Evolutionary conservation across 2,797 vertebrate genomes (phyloP), one percentile per base, ranked within the genome.

Genomic region (Characodon lateralis): DNA sequence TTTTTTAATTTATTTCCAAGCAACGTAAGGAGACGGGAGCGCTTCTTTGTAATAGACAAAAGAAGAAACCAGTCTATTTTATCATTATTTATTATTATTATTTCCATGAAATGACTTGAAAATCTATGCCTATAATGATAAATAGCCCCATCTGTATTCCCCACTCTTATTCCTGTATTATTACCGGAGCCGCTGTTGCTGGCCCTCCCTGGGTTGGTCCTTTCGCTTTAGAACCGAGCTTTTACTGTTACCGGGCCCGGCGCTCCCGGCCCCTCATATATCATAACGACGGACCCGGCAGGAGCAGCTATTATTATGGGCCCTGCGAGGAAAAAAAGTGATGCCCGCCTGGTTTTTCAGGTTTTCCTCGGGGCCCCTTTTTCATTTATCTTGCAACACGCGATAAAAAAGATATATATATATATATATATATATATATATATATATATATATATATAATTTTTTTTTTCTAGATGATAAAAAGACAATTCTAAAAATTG

Each of bases 261-360:
- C 94, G 72, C 94, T 95, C 95, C 94, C 94, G 96, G 96, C 97
- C 96, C 96, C 95, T 94, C 96, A 97, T 98, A 97, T 94, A 98
- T 98, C 97, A 98, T 95, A 92, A 94, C 92, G 94, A 95, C 95
- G 92, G 95, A 95, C 96, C 71, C 71, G 31, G 39, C 39, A 43
- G 65, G 20, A 97, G 96, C 95, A 96, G 93, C 96, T 96, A 97
- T 97, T 98, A 98, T 98, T 96, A 93, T 95, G 95, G 96, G 95
- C 94, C 43, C 96, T 96, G 95, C 93, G 90, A 96, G 93, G 92
- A 95, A 96, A 39, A 69, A 63, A 97, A 96, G 96, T 97, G 79
- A 85, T 81, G 77, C 89, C 83, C 94, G 95, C 96, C 97, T 96
- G 96, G 97, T 97, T 96, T 96, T 96, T 98, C 97, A 96, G 97